Base-by-base conservation (phyloP, 2,113 vertebrate genomes). In the Eptesicus fuscus region DNA sequence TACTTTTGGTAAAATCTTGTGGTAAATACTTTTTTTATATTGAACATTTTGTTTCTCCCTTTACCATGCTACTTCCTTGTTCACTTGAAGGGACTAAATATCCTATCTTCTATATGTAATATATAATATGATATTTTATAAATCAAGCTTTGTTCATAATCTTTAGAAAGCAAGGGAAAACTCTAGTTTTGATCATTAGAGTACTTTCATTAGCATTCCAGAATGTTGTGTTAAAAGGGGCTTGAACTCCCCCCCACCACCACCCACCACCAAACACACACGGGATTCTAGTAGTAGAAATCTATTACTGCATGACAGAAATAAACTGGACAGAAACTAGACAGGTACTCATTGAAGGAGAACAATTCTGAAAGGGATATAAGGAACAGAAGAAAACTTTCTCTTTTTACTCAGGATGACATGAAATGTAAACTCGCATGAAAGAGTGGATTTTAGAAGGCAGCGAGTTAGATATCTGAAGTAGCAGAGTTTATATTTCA, bases 331-430 rank as follows among this genome's bases (percentile, higher is more conserved):
- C 65, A 91, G 82, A 69, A 69, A 91, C 14, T 53, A 79, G 1
- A 59, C 16, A 73, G 25, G 11, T 44, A 20, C 16, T 88, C 25
- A 25, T 25, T 79, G 42, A 37, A 83, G 2, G 18, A 85, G 30
- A 88, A 80, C 25, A 88, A 28, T 83, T 86, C 56, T 83, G 23
- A 93, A 96, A 93, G 9, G 16, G 56, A 74, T 73, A 92, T 28
- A 37, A 92, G 71, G 1, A 85, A 17, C 18, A 73, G 10, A 70
- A 51, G 25, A 67, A 89, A 86, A n/a, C 42, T 88, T 87, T 11
- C 59, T 51, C 8, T 86, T 95, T 96, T 74, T 42, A 35, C 18
- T 92, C 20, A 77, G 32, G 30, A 77, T 90, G 25, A 5, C 7
- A 18, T 69, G 3, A 94, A 23, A 8, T 74, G 11, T 7, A 74